Evolutionary conservation across 2,113 vertebrate genomes (phyloP).

Genomic region (Alethe castanea): DNA sequence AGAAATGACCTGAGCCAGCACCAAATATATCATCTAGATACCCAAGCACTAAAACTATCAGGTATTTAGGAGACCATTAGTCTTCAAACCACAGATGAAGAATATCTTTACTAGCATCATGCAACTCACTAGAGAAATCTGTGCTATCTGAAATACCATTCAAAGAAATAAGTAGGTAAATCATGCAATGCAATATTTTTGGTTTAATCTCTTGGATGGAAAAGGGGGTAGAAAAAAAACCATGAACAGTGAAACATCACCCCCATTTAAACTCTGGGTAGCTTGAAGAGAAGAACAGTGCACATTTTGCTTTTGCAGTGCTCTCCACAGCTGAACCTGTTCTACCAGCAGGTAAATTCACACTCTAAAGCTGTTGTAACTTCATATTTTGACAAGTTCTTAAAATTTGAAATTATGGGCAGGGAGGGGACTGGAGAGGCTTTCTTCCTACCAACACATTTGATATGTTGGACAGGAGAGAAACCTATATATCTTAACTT

Average conservation of each 20-base stretch:
- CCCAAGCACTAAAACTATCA: background rate
- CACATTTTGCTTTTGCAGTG: background rate
- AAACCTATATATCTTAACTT: background rate
- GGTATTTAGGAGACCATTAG: conserved; percentile 13
- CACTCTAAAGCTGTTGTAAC: background rate
- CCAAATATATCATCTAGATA: background rate
- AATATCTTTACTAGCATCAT: background rate
- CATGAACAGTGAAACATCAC: background rate
- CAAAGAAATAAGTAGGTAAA: background rate
- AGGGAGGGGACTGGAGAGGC: background rate
- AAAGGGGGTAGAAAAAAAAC: background rate
- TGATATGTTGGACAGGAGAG: background rate
- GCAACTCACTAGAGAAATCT: background rate
- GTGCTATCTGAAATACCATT: background rate
- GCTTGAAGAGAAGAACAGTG: background rate
- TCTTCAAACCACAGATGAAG: background rate
- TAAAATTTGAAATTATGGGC: background rate
- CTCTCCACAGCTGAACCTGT: background rate
- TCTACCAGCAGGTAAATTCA: background rate
- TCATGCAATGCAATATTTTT: background rate
- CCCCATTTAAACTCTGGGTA: background rate
- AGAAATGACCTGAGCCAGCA: conserved; percentile 15
- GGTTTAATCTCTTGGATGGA: background rate
- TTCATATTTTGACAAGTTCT: background rate
- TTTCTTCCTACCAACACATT: background rate